Evolutionary conservation across 2,888 invertebrate species (phyloP).

Genomic region (Harpalus rufipes): DNA sequence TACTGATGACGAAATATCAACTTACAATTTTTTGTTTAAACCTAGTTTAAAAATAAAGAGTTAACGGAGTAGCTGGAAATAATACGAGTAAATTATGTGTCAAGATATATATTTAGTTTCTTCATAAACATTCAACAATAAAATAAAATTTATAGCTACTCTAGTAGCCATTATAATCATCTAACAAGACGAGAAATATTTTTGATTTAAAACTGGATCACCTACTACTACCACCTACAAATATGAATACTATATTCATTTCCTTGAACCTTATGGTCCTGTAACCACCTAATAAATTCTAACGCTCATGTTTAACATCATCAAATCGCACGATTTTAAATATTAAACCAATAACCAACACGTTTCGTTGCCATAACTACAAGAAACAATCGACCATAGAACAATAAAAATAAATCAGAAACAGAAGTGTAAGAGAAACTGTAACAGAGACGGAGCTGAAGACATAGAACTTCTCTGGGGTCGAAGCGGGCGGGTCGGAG

Average conservation of each 20-base stretch:
- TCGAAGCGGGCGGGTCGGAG: slow-evolving; percentile 35
- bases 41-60: no score
- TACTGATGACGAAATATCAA: no score
- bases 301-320: slow-evolving; percentile 23
- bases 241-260: slow-evolving; percentile 9
- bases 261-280: slow-evolving; percentile 20
- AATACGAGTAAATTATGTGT: no score
- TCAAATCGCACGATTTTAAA: slow-evolving; percentile 42
- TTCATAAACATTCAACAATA: neutral
- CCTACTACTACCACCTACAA: slow-evolving; percentile 9
- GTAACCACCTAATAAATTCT: slow-evolving; percentile 24
- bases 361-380: slow-evolving; percentile 52
- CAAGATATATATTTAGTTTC: neutral
- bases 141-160: neutral
- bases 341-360: slow-evolving; percentile 47
- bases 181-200: neutral
- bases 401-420: slow-evolving; percentile 61
- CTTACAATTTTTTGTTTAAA: no score
- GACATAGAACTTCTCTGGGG: slow-evolving; percentile 38
- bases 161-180: neutral
- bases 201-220: slow-evolving; percentile 15
- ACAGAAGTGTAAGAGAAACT: slow-evolving; percentile 45
- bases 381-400: slow-evolving; percentile 14
- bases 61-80: no score
- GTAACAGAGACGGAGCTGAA: slow-evolving; percentile 38